phyloP scores from a whole-genome alignment of 1,140 invertebrate genomes.

The Tetramorium parvispinum region DNA sequence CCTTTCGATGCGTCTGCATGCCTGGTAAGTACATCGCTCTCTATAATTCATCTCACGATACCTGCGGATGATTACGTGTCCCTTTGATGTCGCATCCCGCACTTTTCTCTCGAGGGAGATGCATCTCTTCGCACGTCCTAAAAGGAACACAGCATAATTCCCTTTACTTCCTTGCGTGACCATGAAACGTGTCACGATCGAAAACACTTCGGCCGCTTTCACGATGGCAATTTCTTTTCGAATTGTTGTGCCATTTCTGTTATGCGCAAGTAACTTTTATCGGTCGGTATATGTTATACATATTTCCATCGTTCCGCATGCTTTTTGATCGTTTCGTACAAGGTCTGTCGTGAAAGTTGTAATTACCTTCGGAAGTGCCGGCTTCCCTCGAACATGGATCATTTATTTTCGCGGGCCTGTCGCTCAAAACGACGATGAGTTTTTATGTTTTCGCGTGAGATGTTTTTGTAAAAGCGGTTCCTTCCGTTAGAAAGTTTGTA shows the following conservation, averaged over 20 bases:
- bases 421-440: neutral
- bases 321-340: conserved; percentile 13
- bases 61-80: conserved; percentile 1
- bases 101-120: neutral
- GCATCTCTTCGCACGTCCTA: neutral
- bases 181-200: conserved; percentile 5
- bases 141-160: neutral
- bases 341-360: conserved; percentile 29
- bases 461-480: neutral
- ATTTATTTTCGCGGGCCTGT: conserved; percentile 20
- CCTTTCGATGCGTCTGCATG: conserved; percentile 98
- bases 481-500: conserved; percentile 48
- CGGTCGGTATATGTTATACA: neutral
- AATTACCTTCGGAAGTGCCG: conserved; percentile 32
- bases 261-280: conserved; percentile 4
- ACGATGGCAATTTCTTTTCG: conserved; percentile 3
- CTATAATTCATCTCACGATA: conserved; percentile 14
- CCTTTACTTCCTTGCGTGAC: conserved; percentile 26
- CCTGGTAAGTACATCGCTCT: conserved; percentile 90
- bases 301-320: neutral
- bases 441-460: conserved; percentile 19
- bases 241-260: conserved; percentile 33
- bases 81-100: neutral
- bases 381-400: conserved; percentile 3
- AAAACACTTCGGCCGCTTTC: neutral